Evolutionary conservation across 2,888 invertebrate species (phyloP), one percentile per base, ranked within the genome.

Genomic region (Xanthia icteritia): DNA sequence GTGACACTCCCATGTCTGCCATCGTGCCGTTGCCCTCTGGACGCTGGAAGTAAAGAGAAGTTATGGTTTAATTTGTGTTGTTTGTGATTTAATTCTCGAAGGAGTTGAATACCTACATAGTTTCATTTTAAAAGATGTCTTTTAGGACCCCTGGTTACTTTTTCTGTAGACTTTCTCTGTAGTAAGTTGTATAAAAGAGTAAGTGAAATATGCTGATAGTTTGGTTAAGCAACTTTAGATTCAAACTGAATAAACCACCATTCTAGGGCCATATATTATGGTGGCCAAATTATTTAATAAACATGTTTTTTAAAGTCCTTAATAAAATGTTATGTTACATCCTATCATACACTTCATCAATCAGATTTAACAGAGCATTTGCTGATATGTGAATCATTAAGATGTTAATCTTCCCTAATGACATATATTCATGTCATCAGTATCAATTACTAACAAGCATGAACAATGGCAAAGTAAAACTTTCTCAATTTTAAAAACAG

Each of bases 1-100:
- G 97, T 0, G 97, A 97, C 60, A 97, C 96, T 23, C 97, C 97
- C 64, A 97, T 96, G 60, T 97, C 97, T 15, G 97, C 97, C 94
- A 97, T 97, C 17, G 94, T 93, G 87, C 96, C 94, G 95, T 96
- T 97, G 78, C 92, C 93, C 76, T 93, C 94, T 76, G 93, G 88
- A 80, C 93, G 92, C 96, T 96, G 92, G 58, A 94, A 94, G 88
- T 4, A 86, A 88, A 86, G n/a, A 88, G 79, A 89, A 60, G 15
- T 23, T 31, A 11, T 13, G 36, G n/a, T 61, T 74, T 69, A 75
- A 63, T 63, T 58, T 15, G 36, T 15, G 13, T n/a, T 58, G 6
- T 31, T 58, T 8, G 8, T 39, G 3, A 61, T 20, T n/a, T 20
- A n/a, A 65, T 65, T n/a, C 4, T 4, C 8, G 0, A 39, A 64